These are phyloP conservation scores for Chaenocephalus aceratus DNA, from an alignment of 2,113 vertebrate genomes.

Conservation along the genomic window DNA sequence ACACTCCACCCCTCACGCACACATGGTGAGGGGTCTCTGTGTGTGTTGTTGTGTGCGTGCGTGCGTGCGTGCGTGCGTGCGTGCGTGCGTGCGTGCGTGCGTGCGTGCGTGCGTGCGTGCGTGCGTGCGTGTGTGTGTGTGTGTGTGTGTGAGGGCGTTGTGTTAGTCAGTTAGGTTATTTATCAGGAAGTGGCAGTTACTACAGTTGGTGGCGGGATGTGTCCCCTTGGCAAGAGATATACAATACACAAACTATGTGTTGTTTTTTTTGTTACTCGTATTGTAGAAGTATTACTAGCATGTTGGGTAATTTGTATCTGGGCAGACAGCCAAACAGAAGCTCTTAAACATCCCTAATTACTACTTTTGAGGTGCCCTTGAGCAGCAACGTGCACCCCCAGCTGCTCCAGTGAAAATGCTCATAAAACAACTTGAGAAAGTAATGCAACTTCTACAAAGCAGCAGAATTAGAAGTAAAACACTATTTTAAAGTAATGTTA, in stretches of 20 bases:
- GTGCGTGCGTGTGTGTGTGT: neutral
- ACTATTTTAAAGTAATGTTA: neutral
- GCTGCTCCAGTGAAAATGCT: conserved; percentile 18
- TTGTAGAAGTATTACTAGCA: neutral
- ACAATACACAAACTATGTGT: neutral
- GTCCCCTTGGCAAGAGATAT: neutral
- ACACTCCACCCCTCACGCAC: conserved; percentile 54
- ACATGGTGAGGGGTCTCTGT: conserved; percentile 10
- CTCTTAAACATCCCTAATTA: conserved; percentile 9
- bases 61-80: neutral
- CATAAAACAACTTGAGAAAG: neutral
- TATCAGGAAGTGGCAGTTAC: conserved; percentile 35
- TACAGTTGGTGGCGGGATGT: neutral
- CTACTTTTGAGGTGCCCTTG: conserved; percentile 3
- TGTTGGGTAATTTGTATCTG: neutral
- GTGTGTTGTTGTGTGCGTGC: neutral
- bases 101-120: neutral
- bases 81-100: neutral
- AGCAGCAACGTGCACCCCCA: conserved; percentile 16
- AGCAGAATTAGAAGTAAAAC: neutral
- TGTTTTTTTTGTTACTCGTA: conserved; percentile 1
- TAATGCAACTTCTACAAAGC: neutral
- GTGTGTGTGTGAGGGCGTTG: neutral
- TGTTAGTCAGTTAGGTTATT: conserved; percentile 12
- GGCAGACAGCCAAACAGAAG: neutral